A percentile compares a stretch with the other conserved stretches of the same genome.
phyloP scores from a whole-genome alignment of 2,797 vertebrate species.

The Borostomias antarcticus region DNA sequence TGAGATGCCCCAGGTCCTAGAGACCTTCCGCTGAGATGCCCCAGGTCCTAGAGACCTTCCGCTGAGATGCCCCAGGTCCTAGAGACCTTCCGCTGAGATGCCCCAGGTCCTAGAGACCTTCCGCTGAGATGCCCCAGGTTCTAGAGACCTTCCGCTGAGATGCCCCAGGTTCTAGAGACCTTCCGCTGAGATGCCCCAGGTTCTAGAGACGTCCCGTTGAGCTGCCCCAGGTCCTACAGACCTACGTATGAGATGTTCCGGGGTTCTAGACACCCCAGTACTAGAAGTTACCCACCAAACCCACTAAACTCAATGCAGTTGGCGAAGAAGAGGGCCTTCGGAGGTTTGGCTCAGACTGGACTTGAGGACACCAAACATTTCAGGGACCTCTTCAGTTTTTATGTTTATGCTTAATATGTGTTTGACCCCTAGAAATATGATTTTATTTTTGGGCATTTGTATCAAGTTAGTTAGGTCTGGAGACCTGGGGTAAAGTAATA shows the following conservation, averaged over 20 bases:
- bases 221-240: too few relatives aligned
- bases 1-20: too few relatives aligned
- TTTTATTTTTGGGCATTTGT: not conserved
- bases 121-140: too few relatives aligned
- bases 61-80: too few relatives aligned
- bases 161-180: too few relatives aligned
- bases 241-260: too few relatives aligned
- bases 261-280: not conserved
- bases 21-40: constrained; percentile 90
- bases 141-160: constrained; percentile 95
- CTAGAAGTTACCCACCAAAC: constrained; percentile 3
- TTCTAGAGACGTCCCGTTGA: too few relatives aligned
- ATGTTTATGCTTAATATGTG: constrained; percentile 14
- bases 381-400: not conserved
- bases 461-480: not conserved
- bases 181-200: too few relatives aligned
- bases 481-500: not conserved
- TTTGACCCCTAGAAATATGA: not conserved
- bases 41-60: too few relatives aligned
- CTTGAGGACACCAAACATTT: constrained; percentile 16
- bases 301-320: not conserved
- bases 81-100: constrained; percentile 91
- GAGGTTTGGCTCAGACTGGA: constrained; percentile 15
- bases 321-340: not conserved
- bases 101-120: too few relatives aligned